Evolutionary conservation across 2,888 invertebrate genomes (phyloP), one percentile per base, ranked within the genome.

Genomic region (Augochlorella aurata): DNA sequence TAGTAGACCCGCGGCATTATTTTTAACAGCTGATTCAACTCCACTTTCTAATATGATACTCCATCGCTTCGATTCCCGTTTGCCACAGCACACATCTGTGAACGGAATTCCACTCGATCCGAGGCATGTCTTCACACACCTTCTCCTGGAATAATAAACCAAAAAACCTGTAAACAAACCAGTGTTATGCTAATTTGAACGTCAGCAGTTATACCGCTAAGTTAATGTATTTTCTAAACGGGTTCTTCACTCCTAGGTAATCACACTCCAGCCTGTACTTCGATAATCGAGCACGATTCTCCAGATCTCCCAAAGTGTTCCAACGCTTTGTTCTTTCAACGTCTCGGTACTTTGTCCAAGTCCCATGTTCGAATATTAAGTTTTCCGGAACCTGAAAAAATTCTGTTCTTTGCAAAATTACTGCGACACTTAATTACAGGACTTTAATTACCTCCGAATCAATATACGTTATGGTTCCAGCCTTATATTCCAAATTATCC

Each of bases 91-190:
- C 69, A 21, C 65, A 79, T 44, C 91, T 86, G 73, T 82, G 80
- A 67, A 91, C 61, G 0, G 70, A 79, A 79, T 92, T 92, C 91
- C 91, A 92, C n/a, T 91, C 89, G 44, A 92, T 87, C 74, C 91
- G 87, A 3, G 85, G 82, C 1, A 47, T 69, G 66, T 91, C 79
- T 4, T 82, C 72, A 5, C 82, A 81, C 0, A 82, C 12, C 61
- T 77, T 76, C 44, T 77, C 76, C 91, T 92, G 50, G 14, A 61
- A 66, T 61, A 5, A 38, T 21, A 24, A 70, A 45, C 10, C 18
- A 18, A 38, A 1, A 4, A 38, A 18, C 38, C 38, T 10, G 38
- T 5, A 10, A 38, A 38, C 29, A 18, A 63, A 58, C 5, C 58
- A 58, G 9, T 38, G 3, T 38, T 18, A 0, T 18, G 18, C 4